Base-by-base conservation (phyloP, 2,888 invertebrate genomes). In the Ceraclea dissimilis region DNA sequence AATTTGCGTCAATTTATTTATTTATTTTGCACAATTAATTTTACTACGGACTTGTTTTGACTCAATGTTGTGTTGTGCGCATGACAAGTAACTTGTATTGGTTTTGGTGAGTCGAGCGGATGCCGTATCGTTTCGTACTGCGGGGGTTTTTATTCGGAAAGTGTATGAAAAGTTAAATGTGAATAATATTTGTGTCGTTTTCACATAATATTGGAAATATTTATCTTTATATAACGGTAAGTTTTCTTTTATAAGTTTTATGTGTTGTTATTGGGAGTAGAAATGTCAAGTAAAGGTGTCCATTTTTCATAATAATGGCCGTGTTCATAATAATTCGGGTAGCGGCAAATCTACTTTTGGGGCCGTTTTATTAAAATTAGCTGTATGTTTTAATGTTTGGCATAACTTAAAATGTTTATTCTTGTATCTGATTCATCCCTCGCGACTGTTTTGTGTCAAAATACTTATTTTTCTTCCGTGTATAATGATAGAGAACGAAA, bases 81-180 rank as follows among this genome's bases (percentile, higher is more conserved):
- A 55, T 55, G 55, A 55, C 55, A 55, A 55, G 46, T 46, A 49
- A 31, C 44, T 57, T 54, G 57, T 52, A 57, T 57, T 56, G 52
- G 58, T 55, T 51, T 58, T 55, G 58, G 51, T 54, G 54, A 56
- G 22, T 52, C 17, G 53, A 56, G 56, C 50, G 56, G 49, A 52
- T 59, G 44, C 55, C 55, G 53, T 49, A 58, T 46, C 49, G 55
- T 55, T 52, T 50, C 54, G 58, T 44, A 52, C 52, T 54, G 51
- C 54, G 59, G 52, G 53, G 56, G 56, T 59, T 59, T 39, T 39
- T n/a, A n/a, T 8, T 56, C 52, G 56, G 44, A 50, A 59, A 59
- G 59, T 59, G 59, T 56, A 52, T 56, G 53, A 33, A 34, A 48
- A 39, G 50, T 53, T 56, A 52, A 59, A 59, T 56, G 55, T 56